Base-by-base conservation (phyloP, 2,888 invertebrate genomes). In the Ophion obscuratus region DNA sequence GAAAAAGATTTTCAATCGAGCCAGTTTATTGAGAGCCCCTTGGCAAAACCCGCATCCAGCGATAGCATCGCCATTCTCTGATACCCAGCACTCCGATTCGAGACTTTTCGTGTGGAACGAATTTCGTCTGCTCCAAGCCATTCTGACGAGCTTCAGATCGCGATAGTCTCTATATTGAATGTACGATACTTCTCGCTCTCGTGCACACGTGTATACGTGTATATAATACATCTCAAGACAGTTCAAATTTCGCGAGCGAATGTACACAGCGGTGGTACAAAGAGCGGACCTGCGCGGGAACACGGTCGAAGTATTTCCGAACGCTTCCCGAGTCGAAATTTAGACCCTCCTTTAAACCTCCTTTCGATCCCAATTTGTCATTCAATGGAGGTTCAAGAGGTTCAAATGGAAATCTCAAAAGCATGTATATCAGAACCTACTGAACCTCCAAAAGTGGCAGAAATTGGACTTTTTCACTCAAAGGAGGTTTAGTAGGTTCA, bases 71-170 rank as follows among this genome's bases (percentile, higher is more conserved):
- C 36, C 36, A 59, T 36, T 7, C 73, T n/a, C 17, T 73, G 27
- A 36, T 31, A 73, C 31, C 31, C 20, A 68, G 36, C 44, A 9
- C 57, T 31, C 3, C n/a, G 59, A 59, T 53, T 73, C n/a, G 20
- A n/a, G 36, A 57, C 59, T 20, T 36, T 36, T 36, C 73, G 73
- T 59, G n/a, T 57, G 36, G 57, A 59, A 73, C 59, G 36, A 73
- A 57, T 73, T 59, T 73, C 20, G 20, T 59, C 11, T 73, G 57
- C 36, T 31, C 36, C 20, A 10, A 73, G 20, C n/a, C 31, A n/a
- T 57, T 17, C 24, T 27, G 47, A 3, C 17, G 47, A 14, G 17
- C 70, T 53, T 20, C 11, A 36, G 11, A 36, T 57, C 31, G 57
- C 57, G 27, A 59, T 36, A 57, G 59, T 57, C 57, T 11, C 59